These are phyloP conservation scores for Megathymus violae DNA, from an alignment of 1,140 invertebrate species.

Conservation along the genomic window DNA sequence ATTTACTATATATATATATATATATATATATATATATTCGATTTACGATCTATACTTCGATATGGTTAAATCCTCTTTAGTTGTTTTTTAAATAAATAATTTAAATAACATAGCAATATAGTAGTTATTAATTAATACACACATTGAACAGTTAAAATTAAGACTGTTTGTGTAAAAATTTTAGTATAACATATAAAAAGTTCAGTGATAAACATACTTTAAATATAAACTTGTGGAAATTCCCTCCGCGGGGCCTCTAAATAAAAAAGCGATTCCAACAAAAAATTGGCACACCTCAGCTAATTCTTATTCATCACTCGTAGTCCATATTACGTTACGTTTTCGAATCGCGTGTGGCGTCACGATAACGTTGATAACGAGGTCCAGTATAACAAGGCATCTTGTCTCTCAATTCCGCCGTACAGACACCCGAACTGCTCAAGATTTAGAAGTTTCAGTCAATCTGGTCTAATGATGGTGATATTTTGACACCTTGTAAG, in stretches of 20 bases:
- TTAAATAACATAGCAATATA: no score
- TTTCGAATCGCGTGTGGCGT: slow-evolving; percentile 67
- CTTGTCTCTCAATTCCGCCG: slow-evolving; percentile 16
- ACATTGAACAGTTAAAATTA: no score
- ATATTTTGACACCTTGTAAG: slow-evolving; percentile 73
- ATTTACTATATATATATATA: no score
- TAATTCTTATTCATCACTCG: slow-evolving; percentile 71
- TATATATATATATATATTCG: no score
- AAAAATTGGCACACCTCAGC: slow-evolving; percentile 62
- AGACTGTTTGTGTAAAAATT: no score
- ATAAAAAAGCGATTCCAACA: slow-evolving; percentile 38
- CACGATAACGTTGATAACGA: slow-evolving; percentile 60
- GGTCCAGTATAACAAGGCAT: slow-evolving; percentile 50
- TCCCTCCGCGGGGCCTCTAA: slow-evolving; percentile 23
- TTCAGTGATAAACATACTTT: no score
- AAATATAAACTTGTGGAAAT: slow-evolving; percentile 5
- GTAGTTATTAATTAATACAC: no score
- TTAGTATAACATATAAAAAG: no score
- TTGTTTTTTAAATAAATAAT: no score
- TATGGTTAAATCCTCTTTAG: no score
- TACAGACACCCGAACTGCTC: background rate
- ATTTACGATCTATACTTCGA: no score
- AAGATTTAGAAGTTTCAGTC: slow-evolving; percentile 14
- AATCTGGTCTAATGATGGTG: slow-evolving; percentile 46
- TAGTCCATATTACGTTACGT: slow-evolving; percentile 74